Conservation (phyloP, 2,797 vertebrate species). For the Sitta carolinensis region DNA sequence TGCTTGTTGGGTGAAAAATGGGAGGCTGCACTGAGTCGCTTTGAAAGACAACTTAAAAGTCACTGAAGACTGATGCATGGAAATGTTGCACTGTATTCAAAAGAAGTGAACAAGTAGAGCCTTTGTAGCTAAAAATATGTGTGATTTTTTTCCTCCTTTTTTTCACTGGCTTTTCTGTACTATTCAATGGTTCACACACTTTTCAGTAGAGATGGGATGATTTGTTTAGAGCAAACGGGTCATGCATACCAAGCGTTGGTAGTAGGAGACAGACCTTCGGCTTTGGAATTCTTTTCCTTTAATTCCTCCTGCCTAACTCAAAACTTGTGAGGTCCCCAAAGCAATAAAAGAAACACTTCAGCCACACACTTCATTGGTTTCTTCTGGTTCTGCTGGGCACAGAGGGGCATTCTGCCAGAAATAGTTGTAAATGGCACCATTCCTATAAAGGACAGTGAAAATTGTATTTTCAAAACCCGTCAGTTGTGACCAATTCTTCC, state of each 20-base stretch:
- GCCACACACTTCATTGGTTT: background rate
- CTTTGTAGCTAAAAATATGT: background rate
- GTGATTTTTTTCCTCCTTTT: background rate
- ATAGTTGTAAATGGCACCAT: background rate
- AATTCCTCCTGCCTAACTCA: background rate
- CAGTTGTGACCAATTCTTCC: background rate
- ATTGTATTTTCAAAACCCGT: background rate
- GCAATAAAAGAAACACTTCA: background rate
- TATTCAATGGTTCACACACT: background rate
- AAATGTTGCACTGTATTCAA: background rate
- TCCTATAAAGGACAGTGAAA: background rate
- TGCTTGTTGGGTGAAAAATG: rapidly evolving
- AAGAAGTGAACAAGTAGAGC: background rate
- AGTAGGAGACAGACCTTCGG: background rate
- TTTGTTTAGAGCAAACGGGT: background rate
- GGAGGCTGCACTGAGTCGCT: rapidly evolving
- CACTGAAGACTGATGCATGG: background rate
- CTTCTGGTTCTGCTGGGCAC: background rate
- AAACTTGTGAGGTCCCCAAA: background rate
- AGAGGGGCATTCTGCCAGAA: background rate
- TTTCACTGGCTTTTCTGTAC: background rate
- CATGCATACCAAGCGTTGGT: background rate
- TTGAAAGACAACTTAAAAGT: background rate
- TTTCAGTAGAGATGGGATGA: background rate
- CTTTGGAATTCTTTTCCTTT: background rate